Percentiles rank a stretch among this genome's conserved stretches.
phyloP scores from a whole-genome alignment of 2,113 vertebrate species.

The Pelvicachromis taeniatus region DNA sequence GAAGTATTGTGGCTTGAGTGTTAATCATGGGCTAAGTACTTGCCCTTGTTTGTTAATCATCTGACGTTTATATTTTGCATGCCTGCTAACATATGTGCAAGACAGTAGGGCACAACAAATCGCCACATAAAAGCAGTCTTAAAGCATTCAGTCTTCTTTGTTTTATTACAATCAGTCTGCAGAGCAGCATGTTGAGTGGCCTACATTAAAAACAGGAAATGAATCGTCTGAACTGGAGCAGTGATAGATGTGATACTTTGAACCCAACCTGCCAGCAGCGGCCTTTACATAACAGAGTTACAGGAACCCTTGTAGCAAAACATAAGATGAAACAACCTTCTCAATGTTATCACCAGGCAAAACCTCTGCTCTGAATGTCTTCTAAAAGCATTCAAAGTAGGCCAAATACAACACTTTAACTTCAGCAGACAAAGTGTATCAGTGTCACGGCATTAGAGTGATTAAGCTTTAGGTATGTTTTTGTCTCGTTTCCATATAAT shows the following conservation, averaged over 20 bases:
- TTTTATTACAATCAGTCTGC: background rate
- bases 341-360: background rate
- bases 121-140: background rate
- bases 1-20: background rate
- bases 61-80: background rate
- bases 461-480: background rate
- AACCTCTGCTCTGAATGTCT: background rate
- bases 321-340: background rate
- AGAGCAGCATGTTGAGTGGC: background rate
- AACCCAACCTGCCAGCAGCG: background rate
- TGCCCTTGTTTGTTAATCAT: background rate
- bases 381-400: background rate
- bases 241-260: background rate
- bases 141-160: background rate
- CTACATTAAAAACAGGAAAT: constrained; percentile 12
- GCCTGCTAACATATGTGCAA: background rate
- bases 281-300: background rate
- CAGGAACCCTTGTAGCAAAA: background rate
- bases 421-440: background rate
- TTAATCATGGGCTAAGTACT: background rate
- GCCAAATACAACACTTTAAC: background rate
- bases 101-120: background rate
- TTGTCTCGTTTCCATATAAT: background rate
- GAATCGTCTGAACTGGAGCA: background rate
- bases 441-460: background rate